A percentile compares a stretch with the other conserved stretches of the same genome.
These are phyloP conservation scores for Hyperoodon ampullatus DNA, from an alignment of 2,113 vertebrate genomes.

Conservation along the genomic window DNA sequence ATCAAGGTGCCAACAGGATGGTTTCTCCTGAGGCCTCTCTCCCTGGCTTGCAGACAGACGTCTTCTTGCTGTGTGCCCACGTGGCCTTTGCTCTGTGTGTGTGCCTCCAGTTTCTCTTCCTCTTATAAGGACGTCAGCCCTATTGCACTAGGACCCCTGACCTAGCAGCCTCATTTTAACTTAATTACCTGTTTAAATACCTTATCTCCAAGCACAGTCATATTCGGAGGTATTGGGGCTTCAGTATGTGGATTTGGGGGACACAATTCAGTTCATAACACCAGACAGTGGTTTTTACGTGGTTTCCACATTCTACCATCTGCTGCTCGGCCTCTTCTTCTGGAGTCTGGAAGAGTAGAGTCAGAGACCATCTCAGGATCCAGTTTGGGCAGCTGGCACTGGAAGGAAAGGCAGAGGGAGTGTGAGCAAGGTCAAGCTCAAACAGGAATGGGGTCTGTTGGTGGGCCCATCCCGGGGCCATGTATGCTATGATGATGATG, in stretches of 20 bases:
- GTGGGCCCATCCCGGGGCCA: accelerated
- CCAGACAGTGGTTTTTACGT: not conserved
- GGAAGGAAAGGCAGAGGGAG: not conserved
- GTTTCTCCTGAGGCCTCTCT: no score
- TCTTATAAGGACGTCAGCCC: not conserved
- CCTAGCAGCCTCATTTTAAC: not conserved
- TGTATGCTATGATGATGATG: not conserved
- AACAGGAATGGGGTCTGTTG: not conserved
- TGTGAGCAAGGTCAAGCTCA: accelerated
- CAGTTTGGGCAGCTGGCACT: not conserved
- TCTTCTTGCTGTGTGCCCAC: accelerated
- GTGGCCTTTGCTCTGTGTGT: not conserved
- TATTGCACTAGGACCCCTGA: accelerated
- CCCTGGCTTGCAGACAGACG: accelerated
- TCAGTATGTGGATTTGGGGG: not conserved
- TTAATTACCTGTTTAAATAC: not conserved
- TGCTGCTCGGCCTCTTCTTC: not conserved
- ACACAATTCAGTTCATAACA: accelerated
- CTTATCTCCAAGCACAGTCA: not conserved
- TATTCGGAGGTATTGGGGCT: not conserved
- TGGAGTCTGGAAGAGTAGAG: not conserved
- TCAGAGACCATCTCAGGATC: not conserved
- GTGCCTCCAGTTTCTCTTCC: not conserved
- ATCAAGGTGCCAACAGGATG: accelerated
- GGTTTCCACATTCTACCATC: accelerated